A percentile compares a stretch with the other conserved stretches of the same genome.
These are phyloP conservation scores for Adela reaumurella DNA, from an alignment of 2,888 invertebrate species.

Conservation along the genomic window DNA sequence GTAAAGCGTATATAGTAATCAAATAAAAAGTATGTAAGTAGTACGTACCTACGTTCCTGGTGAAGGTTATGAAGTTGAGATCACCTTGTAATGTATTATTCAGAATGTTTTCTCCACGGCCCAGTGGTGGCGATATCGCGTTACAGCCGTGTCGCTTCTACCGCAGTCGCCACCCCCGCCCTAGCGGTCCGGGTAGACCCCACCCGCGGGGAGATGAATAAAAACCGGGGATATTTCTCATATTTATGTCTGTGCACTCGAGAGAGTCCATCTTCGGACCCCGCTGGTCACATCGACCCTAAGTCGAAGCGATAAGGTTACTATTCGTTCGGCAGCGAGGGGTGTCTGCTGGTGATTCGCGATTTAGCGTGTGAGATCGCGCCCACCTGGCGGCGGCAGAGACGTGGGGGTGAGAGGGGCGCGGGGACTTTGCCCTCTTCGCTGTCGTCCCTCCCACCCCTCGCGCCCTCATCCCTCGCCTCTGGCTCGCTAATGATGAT, in stretches of 20 bases:
- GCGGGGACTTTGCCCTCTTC: slow-evolving; percentile 39
- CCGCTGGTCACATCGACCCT: background rate
- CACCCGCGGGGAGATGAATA: slow-evolving; percentile 34
- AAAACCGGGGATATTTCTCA: slow-evolving; percentile 51
- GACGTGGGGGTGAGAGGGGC: background rate
- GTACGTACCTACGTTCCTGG: no score
- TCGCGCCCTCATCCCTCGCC: slow-evolving; percentile 16
- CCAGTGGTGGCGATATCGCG: background rate
- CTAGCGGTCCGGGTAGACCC: slow-evolving; percentile 17
- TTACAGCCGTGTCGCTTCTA: background rate
- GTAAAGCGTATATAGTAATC: no score
- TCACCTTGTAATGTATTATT: slow-evolving; percentile 25
- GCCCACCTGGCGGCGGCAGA: slow-evolving; percentile 48
- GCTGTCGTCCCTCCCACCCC: slow-evolving; percentile 48
- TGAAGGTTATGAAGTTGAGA: no score
- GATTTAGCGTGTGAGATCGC: slow-evolving; percentile 43
- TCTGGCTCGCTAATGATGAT: slow-evolving; percentile 75
- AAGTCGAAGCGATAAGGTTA: background rate
- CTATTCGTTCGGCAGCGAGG: background rate
- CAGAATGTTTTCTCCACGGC: slow-evolving; percentile 26
- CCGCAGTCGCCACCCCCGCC: slow-evolving; percentile 9
- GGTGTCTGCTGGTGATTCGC: slow-evolving; percentile 30
- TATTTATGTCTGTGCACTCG: slow-evolving; percentile 52
- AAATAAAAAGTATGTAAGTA: no score
- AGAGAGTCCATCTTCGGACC: slow-evolving; percentile 29